Percentiles rank a stretch among this genome's conserved stretches.
phyloP scores from a whole-genome alignment of 2,113 vertebrate species.

The Mirounga angustirostris region DNA sequence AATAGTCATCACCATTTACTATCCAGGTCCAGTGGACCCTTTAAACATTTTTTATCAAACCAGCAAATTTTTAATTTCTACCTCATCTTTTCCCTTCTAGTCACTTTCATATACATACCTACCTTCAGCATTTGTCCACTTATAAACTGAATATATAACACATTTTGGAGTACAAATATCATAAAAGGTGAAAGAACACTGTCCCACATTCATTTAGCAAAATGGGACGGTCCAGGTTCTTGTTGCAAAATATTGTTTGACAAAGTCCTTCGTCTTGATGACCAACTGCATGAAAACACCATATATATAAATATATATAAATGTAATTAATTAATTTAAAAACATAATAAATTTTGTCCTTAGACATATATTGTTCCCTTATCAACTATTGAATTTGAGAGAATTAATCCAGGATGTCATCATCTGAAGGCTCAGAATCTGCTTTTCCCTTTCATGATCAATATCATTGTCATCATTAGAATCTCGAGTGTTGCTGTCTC shows the following conservation, averaged over 20 bases:
- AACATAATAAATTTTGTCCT: neutral
- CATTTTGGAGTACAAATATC: neutral
- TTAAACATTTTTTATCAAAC: neutral
- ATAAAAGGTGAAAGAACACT: neutral
- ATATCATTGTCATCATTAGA: neutral
- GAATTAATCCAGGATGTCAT: neutral
- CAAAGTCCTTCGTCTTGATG: neutral
- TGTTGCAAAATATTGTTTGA: neutral
- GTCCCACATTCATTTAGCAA: neutral
- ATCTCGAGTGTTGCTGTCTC: neutral
- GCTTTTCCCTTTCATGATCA: neutral
- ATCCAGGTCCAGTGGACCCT: neutral
- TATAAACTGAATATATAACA: neutral
- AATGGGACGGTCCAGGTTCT: neutral
- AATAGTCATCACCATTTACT: neutral
- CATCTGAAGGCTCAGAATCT: neutral
- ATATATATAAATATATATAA: neutral
- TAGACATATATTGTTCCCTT: neutral
- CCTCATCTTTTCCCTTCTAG: neutral
- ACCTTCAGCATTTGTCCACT: neutral
- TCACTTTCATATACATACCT: neutral
- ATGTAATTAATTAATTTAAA: neutral
- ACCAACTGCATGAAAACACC: neutral
- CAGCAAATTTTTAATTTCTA: neutral
- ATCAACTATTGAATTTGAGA: neutral